Evolutionary conservation across 2,888 invertebrate genomes (phyloP), one percentile per base, ranked within the genome.

Genomic region (Cerastis leucographa): DNA sequence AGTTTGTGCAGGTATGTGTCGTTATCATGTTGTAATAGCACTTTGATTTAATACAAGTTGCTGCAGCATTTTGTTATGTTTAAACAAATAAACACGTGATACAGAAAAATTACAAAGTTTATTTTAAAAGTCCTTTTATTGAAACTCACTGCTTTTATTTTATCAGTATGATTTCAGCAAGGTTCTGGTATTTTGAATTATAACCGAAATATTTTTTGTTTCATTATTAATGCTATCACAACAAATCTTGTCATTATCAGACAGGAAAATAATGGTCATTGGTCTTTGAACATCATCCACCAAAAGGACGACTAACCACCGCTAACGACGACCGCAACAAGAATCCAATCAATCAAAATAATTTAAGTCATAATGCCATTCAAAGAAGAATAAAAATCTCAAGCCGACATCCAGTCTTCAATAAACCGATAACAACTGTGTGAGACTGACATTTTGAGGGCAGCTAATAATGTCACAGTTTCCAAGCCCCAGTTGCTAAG

Each of bases 381-480:
- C 7, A 9, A 22, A 35, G 14, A 67, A 76, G 42, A 71, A 82
- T 82, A 56, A 62, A 56, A 77, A 44, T 77, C 54, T 49, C 59
- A 35, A 67, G 22, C 17, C 29, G 25, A 64, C 62, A 51, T 56
- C 35, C 56, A 72, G 79, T 71, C 62, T 73, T 76, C 68, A 69
- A 67, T 40, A 64, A 12, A 59, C 49, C n/a, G 74, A 71, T 77
- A 66, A 40, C 64, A 69, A 59, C 46, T 66, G 29, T 64, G 44
- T 68, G 64, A 67, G 51, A 54, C 54, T 81, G 81, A 85, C 78
- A 54, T 59, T 81, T 84, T 74, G 74, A 85, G 74, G 72, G 51
- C 74, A 77, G 64, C 68, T 74, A 74, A 74, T 83, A 62, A 70
- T 71, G 61, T 67, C 81, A 76, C 61, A 74, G 81, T 81, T 83